Evolutionary conservation across 2,797 vertebrate species (phyloP).

Genomic region (Tachyglossus aculeatus): DNA sequence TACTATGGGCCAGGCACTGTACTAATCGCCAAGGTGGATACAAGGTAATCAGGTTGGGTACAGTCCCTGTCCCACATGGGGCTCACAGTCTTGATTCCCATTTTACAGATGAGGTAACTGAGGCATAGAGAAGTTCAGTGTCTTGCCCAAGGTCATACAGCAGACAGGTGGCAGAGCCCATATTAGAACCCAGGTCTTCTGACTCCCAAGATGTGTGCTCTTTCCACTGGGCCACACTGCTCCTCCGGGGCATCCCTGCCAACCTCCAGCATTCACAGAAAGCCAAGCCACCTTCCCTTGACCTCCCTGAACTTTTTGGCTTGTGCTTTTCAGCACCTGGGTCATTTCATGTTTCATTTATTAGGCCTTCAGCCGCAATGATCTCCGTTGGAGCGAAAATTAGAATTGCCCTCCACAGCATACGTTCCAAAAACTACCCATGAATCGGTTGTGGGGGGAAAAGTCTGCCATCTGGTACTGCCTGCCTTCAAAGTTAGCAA

Average conservation of each 20-base stretch:
- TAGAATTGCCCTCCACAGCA: not conserved
- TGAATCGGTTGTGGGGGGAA: not conserved
- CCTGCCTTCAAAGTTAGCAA: slow-evolving; percentile 38
- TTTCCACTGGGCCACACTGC: no score
- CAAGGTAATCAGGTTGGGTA: no score
- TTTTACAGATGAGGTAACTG: no score
- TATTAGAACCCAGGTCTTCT: no score
- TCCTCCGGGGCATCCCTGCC: slow-evolving; percentile 10
- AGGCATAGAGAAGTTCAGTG: no score
- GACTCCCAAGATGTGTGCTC: no score
- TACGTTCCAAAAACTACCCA: slow-evolving; percentile 28
- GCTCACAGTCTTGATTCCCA: no score
- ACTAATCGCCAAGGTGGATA: no score
- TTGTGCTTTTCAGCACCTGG: not conserved
- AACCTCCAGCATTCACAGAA: slow-evolving; percentile 29
- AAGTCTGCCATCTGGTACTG: slow-evolving; percentile 49
- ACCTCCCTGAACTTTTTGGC: not conserved
- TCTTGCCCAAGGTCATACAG: no score
- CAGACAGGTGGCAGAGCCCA: no score
- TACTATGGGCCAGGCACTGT: no score
- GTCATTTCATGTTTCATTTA: not conserved
- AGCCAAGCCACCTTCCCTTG: not conserved
- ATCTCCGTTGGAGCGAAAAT: slow-evolving; percentile 10
- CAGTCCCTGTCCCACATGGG: no score
- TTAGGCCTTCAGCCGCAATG: slow-evolving; percentile 16